These are phyloP conservation scores for Patiria miniata DNA, from an alignment of 35 echinoderm and acorn worm genomes.

Conservation along the genomic window DNA sequence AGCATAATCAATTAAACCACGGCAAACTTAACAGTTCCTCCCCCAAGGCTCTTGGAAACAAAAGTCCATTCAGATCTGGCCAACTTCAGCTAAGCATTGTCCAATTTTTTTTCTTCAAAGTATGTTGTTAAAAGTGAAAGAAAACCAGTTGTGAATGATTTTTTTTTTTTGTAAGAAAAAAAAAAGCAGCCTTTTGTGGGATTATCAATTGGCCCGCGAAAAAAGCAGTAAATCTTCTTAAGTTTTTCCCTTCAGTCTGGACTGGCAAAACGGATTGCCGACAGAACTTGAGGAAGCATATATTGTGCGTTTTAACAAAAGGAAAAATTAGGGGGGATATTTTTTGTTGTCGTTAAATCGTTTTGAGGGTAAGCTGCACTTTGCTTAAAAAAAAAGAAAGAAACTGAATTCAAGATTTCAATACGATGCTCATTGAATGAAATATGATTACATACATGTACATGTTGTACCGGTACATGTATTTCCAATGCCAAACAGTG, in stretches of 20 bases:
- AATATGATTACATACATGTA: too few species aligned
- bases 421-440: too few species aligned
- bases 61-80: background rate
- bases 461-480: too few species aligned
- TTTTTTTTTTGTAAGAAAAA: too few species aligned
- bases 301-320: conserved; percentile 3
- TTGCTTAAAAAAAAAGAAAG: background rate
- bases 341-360: background rate
- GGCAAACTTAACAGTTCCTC: background rate
- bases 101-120: too few species aligned
- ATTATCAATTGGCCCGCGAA: background rate
- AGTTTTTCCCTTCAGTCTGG: conserved; percentile 10
- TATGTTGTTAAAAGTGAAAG: background rate
- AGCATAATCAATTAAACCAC: background rate
- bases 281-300: conserved; percentile 11
- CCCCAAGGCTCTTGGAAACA: background rate
- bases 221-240: conserved; percentile 14
- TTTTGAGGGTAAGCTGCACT: conserved; percentile 12
- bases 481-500: too few species aligned
- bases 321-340: background rate
- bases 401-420: too few species aligned
- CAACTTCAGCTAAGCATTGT: conserved; percentile 6
- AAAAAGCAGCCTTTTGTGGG: background rate
- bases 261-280: background rate
- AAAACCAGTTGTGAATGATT: background rate